Evolutionary conservation across 23 tunicate genomes (phyloP).

Genomic region (Styela clava): DNA sequence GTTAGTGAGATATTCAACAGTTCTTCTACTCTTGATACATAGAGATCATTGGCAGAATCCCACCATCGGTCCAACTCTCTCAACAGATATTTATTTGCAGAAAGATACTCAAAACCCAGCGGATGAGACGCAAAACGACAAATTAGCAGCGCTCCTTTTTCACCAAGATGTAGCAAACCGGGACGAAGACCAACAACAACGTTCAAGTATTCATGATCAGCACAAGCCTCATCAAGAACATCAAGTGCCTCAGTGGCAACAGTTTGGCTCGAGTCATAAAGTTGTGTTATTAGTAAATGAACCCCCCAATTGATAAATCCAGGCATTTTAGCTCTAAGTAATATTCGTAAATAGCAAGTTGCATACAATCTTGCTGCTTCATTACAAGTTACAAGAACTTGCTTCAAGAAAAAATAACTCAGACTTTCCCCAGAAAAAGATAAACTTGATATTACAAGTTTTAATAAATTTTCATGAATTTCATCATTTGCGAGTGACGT

Average conservation of each 20-base stretch:
- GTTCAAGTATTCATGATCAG: constrained; percentile 60
- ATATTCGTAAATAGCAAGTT: constrained; percentile 68
- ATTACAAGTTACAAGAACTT: constrained; percentile 58
- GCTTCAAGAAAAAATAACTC: constrained; percentile 40
- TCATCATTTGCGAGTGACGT: constrained; percentile 47
- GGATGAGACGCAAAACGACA: constrained; percentile 84
- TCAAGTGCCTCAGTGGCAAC: constrained; percentile 78
- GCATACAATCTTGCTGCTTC: constrained; percentile 73
- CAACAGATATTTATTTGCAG: constrained; percentile 55
- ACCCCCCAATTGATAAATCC: constrained; percentile 75
- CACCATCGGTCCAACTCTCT: constrained; percentile 85
- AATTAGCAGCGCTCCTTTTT: constrained; percentile 66
- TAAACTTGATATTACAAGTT: constrained; percentile 72
- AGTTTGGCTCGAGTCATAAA: constrained; percentile 62
- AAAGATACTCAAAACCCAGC: constrained; percentile 68
- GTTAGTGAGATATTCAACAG: constrained; percentile 69
- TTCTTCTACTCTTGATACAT: constrained; percentile 78
- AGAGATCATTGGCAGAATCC: constrained; percentile 59
- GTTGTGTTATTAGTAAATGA: constrained; percentile 60
- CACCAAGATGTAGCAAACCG: constrained; percentile 69
- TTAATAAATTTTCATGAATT: constrained; percentile 65
- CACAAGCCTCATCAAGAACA: constrained; percentile 82
- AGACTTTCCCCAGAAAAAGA: constrained; percentile 56
- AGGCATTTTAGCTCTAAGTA: constrained; percentile 60
- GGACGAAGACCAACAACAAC: constrained; percentile 66